Evolutionary conservation across 2,797 vertebrate genomes (phyloP), one percentile per base, ranked within the genome.

Genomic region (Poeciliopsis infans): DNA sequence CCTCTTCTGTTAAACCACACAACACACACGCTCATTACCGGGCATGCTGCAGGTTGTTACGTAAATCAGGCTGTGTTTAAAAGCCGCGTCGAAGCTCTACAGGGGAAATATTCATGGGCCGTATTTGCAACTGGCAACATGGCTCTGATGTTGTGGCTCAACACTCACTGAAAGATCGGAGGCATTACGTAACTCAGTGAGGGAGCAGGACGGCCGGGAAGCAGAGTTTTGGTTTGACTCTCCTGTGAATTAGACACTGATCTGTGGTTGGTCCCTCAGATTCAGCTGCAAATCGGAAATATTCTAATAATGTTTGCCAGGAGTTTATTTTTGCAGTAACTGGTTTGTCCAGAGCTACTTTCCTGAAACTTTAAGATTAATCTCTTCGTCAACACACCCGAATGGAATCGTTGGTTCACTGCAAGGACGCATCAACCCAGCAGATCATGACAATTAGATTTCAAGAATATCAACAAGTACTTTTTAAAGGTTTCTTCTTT

Each of bases 1-100:
- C 84, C 87, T n/a, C 81, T 82, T 68, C 80, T 57, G 76, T 84
- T 51, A 53, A 86, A 73, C 79, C 83, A 86, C 71, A 70, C 39
- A 41, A 57, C 11, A 28, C 55, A 28, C 82, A 80, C n/a, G 7
- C 85, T 79, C 74, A 59, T 33, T 53, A 71, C 77, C 23, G 80
- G 68, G 76, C 77, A 66, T 25, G 25, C 33, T 51, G 47, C 79
- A 80, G 28, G 72, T 5, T n/a, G 51, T 36, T 64, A 43, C 39
- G 23, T 43, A 59, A 4, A 49, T 33, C 28, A 33, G n/a, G 31
- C 13, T 7, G 57, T 31, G 5, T 59, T 5, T 59, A 59, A 15
- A 59, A 59, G 28, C 4, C 13, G 4, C 5, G 5, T 59, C 7
- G 7, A 31, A 16, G 57, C 57, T 59, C 28, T 59, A 5, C n/a